A percentile compares a stretch with the other conserved stretches of the same genome.
These are phyloP conservation scores for Xanthostigma xanthostigma DNA, from an alignment of 2,888 invertebrate genomes.

Conservation along the genomic window DNA sequence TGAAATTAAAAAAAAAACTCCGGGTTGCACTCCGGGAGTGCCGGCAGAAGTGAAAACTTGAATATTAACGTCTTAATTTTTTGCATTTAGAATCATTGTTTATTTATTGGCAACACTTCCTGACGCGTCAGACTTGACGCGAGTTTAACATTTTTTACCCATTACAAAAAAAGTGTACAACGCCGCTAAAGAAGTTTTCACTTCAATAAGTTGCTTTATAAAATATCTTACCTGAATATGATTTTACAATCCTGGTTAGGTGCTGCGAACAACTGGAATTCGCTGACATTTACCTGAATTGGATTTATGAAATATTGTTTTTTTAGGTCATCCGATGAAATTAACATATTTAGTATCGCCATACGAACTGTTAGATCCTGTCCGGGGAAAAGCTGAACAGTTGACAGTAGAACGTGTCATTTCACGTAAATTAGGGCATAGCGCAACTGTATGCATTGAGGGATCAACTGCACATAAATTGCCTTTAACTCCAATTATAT, in stretches of 20 bases:
- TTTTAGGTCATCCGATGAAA: slow-evolving; percentile 76
- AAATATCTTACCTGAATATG: neutral
- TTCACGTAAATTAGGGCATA: slow-evolving; percentile 59
- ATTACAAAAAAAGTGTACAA: no score
- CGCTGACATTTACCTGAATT: neutral
- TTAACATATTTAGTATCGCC: slow-evolving; percentile 89
- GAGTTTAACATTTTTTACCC: no score
- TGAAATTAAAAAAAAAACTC: neutral
- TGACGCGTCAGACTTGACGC: no score
- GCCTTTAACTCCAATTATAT: slow-evolving; percentile 56
- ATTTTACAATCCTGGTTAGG: neutral
- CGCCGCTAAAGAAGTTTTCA: no score
- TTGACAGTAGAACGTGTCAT: slow-evolving; percentile 61
- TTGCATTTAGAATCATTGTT: no score
- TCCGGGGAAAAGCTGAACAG: slow-evolving; percentile 53
- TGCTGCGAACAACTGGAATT: neutral
- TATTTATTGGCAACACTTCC: no score
- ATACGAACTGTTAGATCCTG: slow-evolving; percentile 73
- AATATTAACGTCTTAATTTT: no score
- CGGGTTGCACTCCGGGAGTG: neutral
- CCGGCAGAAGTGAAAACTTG: no score
- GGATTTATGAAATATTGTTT: neutral
- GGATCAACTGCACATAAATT: slow-evolving; percentile 74
- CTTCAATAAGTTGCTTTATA: no score
- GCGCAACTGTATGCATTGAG: slow-evolving; percentile 81